Conservation (phyloP, 1,140 invertebrate genomes). For the Ceratitis capitata region DNA sequence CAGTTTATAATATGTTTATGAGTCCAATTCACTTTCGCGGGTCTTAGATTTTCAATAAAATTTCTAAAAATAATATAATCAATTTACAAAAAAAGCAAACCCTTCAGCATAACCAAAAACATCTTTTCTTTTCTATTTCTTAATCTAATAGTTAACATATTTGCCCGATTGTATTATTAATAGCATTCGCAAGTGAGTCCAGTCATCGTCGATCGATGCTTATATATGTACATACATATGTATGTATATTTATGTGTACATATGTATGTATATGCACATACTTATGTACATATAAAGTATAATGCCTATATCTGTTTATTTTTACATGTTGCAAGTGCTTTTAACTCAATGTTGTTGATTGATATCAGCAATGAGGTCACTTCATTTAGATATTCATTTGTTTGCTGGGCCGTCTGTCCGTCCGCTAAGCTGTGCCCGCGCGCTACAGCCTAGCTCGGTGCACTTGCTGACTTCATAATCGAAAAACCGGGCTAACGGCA, state of each 20-base stretch:
- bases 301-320: neutral
- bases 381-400: conserved; percentile 36
- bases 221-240: neutral
- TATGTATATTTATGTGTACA: neutral
- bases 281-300: neutral
- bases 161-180: conserved; percentile 23
- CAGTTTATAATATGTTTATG: too few species aligned
- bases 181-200: conserved; percentile 24
- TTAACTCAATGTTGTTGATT: conserved; percentile 31
- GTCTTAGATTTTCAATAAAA: too few species aligned
- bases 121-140: too few species aligned
- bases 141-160: too few species aligned
- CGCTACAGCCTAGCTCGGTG: neutral
- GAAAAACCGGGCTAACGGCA: conserved; percentile 37
- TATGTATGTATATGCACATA: neutral
- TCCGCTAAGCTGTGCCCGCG: neutral
- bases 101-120: too few species aligned
- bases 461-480: conserved; percentile 21
- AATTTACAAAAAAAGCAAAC: too few species aligned
- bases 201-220: neutral
- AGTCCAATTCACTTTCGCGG: too few species aligned
- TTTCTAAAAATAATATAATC: too few species aligned
- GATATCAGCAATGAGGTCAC: conserved; percentile 31
- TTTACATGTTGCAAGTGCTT: conserved; percentile 33
- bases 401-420: neutral